A percentile compares a stretch with the other conserved stretches of the same genome.
Evolutionary conservation across 2,888 invertebrate species (phyloP).

Genomic region (Saturnia japonica): DNA sequence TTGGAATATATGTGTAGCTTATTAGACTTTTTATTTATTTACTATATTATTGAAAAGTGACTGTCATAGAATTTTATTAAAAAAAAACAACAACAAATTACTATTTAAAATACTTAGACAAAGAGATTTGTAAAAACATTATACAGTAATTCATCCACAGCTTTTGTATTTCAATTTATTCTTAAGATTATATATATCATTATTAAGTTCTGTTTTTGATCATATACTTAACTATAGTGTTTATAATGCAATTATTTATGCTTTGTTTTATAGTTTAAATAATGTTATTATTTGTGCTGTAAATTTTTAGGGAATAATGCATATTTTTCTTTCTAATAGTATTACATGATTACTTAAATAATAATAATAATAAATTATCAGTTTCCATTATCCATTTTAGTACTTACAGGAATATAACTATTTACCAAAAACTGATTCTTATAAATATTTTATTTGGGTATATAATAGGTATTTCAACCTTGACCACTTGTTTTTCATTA

Average conservation of each 20-base stretch:
- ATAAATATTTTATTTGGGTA: background rate
- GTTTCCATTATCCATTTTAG: too few relatives aligned
- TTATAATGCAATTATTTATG: background rate
- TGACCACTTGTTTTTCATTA: background rate
- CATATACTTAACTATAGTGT: background rate
- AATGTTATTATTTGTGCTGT: background rate
- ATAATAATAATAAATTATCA: too few relatives aligned
- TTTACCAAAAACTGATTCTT: background rate
- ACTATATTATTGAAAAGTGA: background rate
- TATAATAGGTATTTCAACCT: background rate
- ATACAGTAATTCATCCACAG: background rate
- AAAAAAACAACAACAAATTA: background rate
- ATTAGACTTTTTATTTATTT: background rate
- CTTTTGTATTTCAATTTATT: background rate
- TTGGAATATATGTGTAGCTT: background rate
- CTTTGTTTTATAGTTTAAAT: background rate
- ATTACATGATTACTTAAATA: background rate
- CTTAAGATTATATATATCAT: background rate
- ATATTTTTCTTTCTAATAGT: background rate
- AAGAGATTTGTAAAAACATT: background rate
- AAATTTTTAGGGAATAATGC: background rate
- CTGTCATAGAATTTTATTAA: background rate
- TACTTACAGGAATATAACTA: background rate
- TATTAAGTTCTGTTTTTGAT: background rate
- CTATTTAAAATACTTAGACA: background rate